These are phyloP conservation scores for Sebastes glaucus DNA, from an alignment of 2,797 vertebrate genomes.

Conservation along the genomic window DNA sequence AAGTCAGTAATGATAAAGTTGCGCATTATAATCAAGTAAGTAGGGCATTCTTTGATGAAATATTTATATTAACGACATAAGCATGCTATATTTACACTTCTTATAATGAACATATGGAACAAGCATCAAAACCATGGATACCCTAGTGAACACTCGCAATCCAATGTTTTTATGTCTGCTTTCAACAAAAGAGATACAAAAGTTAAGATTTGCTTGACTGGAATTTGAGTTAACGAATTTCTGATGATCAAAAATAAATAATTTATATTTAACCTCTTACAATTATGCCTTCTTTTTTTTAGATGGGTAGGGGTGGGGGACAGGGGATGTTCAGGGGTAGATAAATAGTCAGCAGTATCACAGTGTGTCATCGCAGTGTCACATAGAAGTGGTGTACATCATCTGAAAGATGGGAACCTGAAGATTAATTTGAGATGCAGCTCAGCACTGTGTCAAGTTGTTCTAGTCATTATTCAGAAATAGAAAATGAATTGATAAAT, in stretches of 20 bases:
- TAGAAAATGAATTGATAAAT: too few relatives aligned
- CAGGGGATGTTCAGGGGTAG: too few relatives aligned
- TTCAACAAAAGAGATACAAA: constrained; percentile 14
- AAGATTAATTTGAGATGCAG: too few relatives aligned
- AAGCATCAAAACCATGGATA: not conserved
- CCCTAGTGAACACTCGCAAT: not conserved
- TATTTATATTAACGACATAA: constrained; percentile 1
- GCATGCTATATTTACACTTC: not conserved
- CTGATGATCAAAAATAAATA: constrained; percentile 35
- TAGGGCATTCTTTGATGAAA: constrained; percentile 3
- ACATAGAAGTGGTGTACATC: too few relatives aligned
- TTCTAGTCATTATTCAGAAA: too few relatives aligned
- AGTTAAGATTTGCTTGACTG: constrained; percentile 6
- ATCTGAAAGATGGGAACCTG: too few relatives aligned
- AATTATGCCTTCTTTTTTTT: too few relatives aligned
- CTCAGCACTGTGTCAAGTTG: too few relatives aligned
- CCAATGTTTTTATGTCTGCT: constrained; percentile 6
- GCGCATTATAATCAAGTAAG: constrained; percentile 5
- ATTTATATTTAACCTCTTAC: too few relatives aligned
- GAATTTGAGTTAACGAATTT: constrained; percentile 15
- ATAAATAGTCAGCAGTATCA: too few relatives aligned
- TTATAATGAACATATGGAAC: not conserved
- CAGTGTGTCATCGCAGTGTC: too few relatives aligned
- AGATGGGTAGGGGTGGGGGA: too few relatives aligned
- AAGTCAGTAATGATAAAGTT: not conserved